A percentile compares a stretch with the other conserved stretches of the same genome.
phyloP scores from a whole-genome alignment of 2,888 invertebrate species.

The Drosophila engyochracea region DNA sequence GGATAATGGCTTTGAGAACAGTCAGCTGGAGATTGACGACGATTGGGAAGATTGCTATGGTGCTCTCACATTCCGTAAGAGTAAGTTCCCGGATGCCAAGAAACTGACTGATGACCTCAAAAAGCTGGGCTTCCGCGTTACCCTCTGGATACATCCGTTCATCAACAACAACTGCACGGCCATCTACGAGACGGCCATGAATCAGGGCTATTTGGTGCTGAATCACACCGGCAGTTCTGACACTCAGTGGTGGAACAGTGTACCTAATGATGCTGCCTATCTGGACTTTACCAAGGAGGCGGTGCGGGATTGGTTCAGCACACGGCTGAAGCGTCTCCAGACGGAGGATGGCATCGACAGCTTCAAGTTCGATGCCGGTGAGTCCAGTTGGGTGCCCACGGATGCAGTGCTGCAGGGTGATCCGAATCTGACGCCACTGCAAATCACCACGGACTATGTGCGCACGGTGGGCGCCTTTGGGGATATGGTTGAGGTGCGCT shows the following conservation, averaged over 20 bases:
- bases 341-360: conserved; percentile 89
- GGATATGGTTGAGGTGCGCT: conserved; percentile 88
- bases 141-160: conserved; percentile 95
- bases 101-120: conserved; percentile 88
- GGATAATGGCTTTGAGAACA: conserved; percentile 88
- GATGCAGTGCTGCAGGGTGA: conserved; percentile 87
- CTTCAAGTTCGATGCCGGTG: conserved; percentile 93
- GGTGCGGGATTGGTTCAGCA: conserved; percentile 87
- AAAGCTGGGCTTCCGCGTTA: conserved; percentile 89
- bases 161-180: conserved; percentile 90
- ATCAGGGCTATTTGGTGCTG: conserved; percentile 86
- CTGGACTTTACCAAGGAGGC: conserved; percentile 90
- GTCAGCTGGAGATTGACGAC: conserved; percentile 95
- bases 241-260: conserved; percentile 86
- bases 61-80: conserved; percentile 89
- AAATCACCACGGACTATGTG: conserved; percentile 86
- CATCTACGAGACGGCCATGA: conserved; percentile 87
- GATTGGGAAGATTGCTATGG: conserved; percentile 95
- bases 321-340: conserved; percentile 86
- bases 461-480: conserved; percentile 87
- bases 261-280: conserved; percentile 86
- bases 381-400: conserved; percentile 88
- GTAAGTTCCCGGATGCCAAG: conserved; percentile 90
- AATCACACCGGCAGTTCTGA: conserved; percentile 85
- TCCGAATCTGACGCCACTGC: conserved; percentile 84